Conservation (phyloP, 2,113 vertebrate genomes). For the Saguinus midas region DNA sequence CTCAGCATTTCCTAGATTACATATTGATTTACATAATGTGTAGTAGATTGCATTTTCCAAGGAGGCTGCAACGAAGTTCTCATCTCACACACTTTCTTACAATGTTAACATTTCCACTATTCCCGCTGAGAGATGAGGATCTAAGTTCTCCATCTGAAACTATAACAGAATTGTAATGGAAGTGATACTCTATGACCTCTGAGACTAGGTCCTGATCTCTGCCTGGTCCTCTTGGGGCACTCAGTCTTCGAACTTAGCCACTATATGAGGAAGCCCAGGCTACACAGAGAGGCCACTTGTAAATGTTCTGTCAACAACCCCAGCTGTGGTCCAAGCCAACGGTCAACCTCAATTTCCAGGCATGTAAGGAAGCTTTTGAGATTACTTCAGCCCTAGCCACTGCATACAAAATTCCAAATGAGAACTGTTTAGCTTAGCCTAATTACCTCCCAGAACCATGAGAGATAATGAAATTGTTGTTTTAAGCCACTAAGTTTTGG, state of each 20-base stretch:
- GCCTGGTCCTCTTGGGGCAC: not conserved
- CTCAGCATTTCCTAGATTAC: not conserved
- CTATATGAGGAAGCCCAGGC: not conserved
- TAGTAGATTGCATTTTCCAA: not conserved
- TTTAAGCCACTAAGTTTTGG: not conserved
- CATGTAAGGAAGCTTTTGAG: not conserved
- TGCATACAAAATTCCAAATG: not conserved
- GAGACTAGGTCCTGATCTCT: not conserved
- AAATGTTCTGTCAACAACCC: not conserved
- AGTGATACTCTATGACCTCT: not conserved
- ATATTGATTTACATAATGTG: not conserved
- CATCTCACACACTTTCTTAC: not conserved
- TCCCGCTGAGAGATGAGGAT: not conserved
- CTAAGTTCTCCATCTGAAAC: not conserved
- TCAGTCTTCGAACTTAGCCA: not conserved
- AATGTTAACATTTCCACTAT: not conserved
- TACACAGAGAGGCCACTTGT: not conserved
- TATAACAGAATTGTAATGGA: not conserved
- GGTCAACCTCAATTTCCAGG: not conserved
- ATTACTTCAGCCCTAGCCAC: not conserved
- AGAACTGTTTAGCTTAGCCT: not conserved
- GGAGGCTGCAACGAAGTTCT: not conserved
- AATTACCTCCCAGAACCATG: not conserved
- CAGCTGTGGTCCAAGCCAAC: not conserved
- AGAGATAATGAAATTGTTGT: not conserved